Evolutionary conservation across 2,797 vertebrate genomes (phyloP), one percentile per base, ranked within the genome.

Genomic region (Hyperoplus lanceolatus): DNA sequence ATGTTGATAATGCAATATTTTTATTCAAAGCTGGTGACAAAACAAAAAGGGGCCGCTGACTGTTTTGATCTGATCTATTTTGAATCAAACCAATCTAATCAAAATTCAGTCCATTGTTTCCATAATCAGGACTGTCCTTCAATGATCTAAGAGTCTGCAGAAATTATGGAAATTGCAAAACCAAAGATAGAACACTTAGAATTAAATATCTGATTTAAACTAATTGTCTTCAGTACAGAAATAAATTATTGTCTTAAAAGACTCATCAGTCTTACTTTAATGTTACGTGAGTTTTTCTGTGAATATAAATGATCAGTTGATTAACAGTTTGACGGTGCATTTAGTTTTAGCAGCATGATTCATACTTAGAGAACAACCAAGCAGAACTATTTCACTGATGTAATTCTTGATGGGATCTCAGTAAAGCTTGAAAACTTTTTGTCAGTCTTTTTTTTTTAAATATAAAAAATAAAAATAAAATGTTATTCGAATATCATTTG

Each of bases 121-220:
- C 50, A 49, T 61, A 51, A 70, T 71, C 41, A 36, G 8, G 41
- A 8, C 13, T 38, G 53, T 43, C 0, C 16, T 43, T 46, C 53
- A 62, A 48, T 46, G 54, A 71, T 53, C 36, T 8, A 9, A 59
- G 38, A 53, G 15, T n/a, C 51, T 55, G 2, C 43, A 51, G 64
- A 36, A 50, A 60, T 29, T 29, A 51, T 6, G 8, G 13, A 61
- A 39, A n/a, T 51, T 56, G 21, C 9, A 29, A 67, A 3, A 45
- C 48, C 29, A 62, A 51, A 76, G 12, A 78, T 12, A 45, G 36
- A 36, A 56, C 71, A 69, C 16, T 45, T 43, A 42, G 38, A 42
- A 38, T 55, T 41, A 11, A 56, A 67, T 67, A 59, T 58, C 65
- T 43, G 13, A 66, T 48, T 63, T 10, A 18, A 58, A 61, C 16